phyloP scores from a whole-genome alignment of 2,888 invertebrate species.

The Boloria euphrosyne region DNA sequence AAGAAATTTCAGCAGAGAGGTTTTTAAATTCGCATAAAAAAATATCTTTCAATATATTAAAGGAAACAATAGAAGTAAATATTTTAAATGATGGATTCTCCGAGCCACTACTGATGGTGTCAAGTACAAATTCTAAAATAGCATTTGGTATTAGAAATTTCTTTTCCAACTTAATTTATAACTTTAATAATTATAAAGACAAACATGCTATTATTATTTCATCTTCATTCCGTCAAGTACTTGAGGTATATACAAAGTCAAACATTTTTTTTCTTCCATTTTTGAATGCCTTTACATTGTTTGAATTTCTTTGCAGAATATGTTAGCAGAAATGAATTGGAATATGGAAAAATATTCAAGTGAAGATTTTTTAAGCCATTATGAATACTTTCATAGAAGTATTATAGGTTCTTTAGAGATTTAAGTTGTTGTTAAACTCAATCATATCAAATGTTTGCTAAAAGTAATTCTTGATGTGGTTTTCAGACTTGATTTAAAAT shows the following conservation, averaged over 20 bases:
- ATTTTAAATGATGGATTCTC: slow-evolving; percentile 59
- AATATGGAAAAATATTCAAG: slow-evolving; percentile 28
- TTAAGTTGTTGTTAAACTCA: slow-evolving; percentile 2
- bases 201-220: slow-evolving; percentile 51
- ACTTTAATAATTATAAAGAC: slow-evolving; percentile 43
- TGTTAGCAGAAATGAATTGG: slow-evolving; percentile 2
- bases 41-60: slow-evolving; percentile 51
- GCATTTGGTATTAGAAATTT: slow-evolving; percentile 60
- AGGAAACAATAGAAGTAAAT: slow-evolving; percentile 51
- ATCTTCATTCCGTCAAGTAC: slow-evolving; percentile 35
- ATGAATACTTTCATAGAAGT: slow-evolving; percentile 59
- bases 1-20: slow-evolving; percentile 52
- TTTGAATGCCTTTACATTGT: slow-evolving; percentile 33
- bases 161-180: slow-evolving; percentile 56
- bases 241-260: slow-evolving; percentile 52
- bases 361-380: slow-evolving; percentile 47
- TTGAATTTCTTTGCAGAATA: slow-evolving; percentile 10
- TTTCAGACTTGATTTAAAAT: no score
- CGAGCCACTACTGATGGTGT: slow-evolving; percentile 52
- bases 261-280: no score
- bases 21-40: slow-evolving; percentile 55
- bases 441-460: neutral
- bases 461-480: no score
- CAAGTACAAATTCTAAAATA: slow-evolving; percentile 50
- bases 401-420: slow-evolving; percentile 38